A percentile compares a stretch with the other conserved stretches of the same genome.
These are phyloP conservation scores for Anarhynchus alexandrinus DNA, from an alignment of 2,113 vertebrate species.

Conservation along the genomic window DNA sequence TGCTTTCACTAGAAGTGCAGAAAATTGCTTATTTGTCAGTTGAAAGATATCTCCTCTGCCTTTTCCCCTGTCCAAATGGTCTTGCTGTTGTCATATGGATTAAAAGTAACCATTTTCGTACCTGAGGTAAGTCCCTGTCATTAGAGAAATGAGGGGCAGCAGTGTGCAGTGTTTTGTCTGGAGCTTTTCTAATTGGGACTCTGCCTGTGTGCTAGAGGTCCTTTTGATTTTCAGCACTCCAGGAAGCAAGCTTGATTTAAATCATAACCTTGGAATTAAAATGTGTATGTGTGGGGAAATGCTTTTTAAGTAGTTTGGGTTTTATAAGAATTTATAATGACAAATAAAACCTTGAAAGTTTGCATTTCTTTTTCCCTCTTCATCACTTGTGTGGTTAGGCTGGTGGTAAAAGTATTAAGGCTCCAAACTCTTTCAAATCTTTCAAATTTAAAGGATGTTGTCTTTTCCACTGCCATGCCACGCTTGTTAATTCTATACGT, in stretches of 20 bases:
- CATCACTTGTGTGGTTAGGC: background rate
- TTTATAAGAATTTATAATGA: background rate
- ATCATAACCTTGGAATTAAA: background rate
- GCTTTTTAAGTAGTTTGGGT: background rate
- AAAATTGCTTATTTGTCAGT: background rate
- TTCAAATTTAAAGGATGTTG: background rate
- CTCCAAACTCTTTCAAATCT: background rate
- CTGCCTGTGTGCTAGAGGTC: background rate
- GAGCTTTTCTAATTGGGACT: background rate
- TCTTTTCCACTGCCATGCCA: background rate
- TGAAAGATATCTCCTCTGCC: background rate
- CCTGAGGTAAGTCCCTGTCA: background rate
- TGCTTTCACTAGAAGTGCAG: background rate
- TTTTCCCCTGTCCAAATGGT: background rate
- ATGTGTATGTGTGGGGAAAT: background rate
- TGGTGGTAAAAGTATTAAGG: background rate
- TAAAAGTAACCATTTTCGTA: background rate
- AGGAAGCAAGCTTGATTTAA: background rate
- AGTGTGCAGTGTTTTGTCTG: background rate
- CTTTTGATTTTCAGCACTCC: slow-evolving; percentile 16
- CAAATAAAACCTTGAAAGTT: background rate
- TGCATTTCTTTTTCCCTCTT: background rate
- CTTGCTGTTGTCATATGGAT: background rate
- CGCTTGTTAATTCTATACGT: background rate
- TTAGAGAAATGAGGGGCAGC: background rate